Conservation (phyloP, 2,888 invertebrate genomes). For the Galerucella calmariensis region DNA sequence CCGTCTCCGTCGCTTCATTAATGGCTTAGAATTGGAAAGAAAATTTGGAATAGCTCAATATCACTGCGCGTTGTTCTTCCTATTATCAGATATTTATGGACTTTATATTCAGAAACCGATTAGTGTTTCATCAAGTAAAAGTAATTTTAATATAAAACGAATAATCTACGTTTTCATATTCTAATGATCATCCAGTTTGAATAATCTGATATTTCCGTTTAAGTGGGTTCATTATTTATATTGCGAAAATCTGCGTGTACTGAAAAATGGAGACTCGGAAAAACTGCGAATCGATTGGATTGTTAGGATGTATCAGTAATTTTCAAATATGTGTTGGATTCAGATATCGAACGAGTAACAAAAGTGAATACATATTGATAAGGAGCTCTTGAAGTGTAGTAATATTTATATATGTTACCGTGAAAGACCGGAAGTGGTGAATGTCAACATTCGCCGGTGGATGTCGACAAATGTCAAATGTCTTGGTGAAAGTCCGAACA, state of each 20-base stretch:
- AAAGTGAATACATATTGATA: too few relatives aligned
- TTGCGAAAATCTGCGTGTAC: neutral
- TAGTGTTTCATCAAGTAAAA: neutral
- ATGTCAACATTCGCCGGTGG: too few relatives aligned
- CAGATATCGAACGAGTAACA: too few relatives aligned
- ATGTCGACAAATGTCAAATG: too few relatives aligned
- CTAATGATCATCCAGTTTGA: neutral
- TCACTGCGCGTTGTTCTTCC: neutral
- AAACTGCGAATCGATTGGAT: too few relatives aligned
- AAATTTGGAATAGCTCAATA: neutral
- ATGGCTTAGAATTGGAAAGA: neutral
- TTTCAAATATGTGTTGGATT: too few relatives aligned
- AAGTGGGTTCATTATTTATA: neutral
- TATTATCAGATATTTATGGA: neutral
- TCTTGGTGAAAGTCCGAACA: too few relatives aligned
- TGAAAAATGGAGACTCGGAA: too few relatives aligned
- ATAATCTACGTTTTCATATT: neutral
- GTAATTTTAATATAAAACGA: neutral
- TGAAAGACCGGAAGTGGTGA: too few relatives aligned
- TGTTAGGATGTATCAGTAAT: too few relatives aligned
- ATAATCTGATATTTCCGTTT: neutral
- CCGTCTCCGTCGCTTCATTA: slow-evolving; percentile 1
- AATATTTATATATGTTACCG: too few relatives aligned
- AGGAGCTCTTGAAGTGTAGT: too few relatives aligned
- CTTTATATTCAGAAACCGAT: neutral